phyloP scores from a whole-genome alignment of 2,797 vertebrate genomes.

The Pangasius macronema region DNA sequence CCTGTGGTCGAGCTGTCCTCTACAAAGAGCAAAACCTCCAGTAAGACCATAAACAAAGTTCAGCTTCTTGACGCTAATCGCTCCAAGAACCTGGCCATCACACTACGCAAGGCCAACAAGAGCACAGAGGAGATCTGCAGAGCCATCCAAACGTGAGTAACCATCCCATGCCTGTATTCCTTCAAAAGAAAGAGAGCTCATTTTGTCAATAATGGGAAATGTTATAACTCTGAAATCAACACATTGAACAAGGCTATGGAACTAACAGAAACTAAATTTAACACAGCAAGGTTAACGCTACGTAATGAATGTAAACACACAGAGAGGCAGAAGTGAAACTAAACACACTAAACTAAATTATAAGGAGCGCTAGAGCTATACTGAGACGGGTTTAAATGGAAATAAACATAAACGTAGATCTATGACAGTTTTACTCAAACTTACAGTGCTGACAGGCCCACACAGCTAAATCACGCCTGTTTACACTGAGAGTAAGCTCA shows the following conservation, averaged over 20 bases:
- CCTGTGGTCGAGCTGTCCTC: conserved; percentile 84
- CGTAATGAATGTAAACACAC: background rate
- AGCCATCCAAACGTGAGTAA: conserved; percentile 89
- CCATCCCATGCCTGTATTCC: background rate
- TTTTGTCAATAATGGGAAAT: background rate
- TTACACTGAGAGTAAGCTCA: background rate
- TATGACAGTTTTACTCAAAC: background rate
- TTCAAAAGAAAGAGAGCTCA: background rate
- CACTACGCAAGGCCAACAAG: conserved; percentile 90
- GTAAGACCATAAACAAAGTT: conserved; percentile 86
- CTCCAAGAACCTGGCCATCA: conserved; percentile 97
- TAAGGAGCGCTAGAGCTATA: background rate
- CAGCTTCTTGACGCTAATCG: conserved; percentile 92
- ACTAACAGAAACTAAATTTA: background rate
- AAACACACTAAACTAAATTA: conserved; percentile 1
- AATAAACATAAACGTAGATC: background rate
- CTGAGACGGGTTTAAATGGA: background rate
- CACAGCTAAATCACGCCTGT: background rate
- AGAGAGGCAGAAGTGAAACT: background rate
- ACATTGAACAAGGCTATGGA: background rate
- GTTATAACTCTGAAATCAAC: background rate
- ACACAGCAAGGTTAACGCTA: background rate
- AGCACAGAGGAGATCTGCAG: conserved; percentile 92
- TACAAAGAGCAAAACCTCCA: conserved; percentile 87
- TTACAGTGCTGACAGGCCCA: background rate